Evolutionary conservation across 1,140 invertebrate genomes (phyloP), one percentile per base, ranked within the genome.

Genomic region (Drepana arcuata): DNA sequence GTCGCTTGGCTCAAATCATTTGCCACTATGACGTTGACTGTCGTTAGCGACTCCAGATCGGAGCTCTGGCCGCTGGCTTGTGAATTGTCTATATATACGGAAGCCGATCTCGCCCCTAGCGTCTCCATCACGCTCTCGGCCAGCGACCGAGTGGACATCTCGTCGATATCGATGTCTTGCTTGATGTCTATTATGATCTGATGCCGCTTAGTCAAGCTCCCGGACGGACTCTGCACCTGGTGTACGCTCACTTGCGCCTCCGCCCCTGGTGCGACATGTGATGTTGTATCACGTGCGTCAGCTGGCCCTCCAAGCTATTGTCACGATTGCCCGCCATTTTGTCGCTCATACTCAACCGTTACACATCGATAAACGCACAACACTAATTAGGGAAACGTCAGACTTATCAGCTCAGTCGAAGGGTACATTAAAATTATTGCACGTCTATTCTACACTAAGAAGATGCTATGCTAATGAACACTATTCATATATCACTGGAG

Each of bases 171-270:
- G 30, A 84, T 84, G 28, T 84, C 83, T 41, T 84, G 81, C 40
- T 84, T 84, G 13, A 84, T 84, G 30, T 84, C 83, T 28, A 84
- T 84, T 36, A 84, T 84, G 15, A 84, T 84, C 48, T 84, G 83
- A 34, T 84, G 83, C 0, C 80, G 62, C 41, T 84, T 84, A 11
- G 52, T 59, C 9, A 77, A 75, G n/a, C 63, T 70, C 1, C 74
- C 72, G 0, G 65, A 62, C 0, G 79, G 64, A 15, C 53, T 73
- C 41, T 75, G 73, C 1, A 83, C 71, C 34, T 84, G 80, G 31
- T 84, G 81, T 1, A 83, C 81, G 57, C 79, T 77, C 25, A 80
- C 77, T 34, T 73, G 68, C 1, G 72, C 74, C 21, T 78, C 73
- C 0, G 71, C 54, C 7, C 54, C 68, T 10, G 60, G 57, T 72